These are phyloP conservation scores for Campoletis raptor DNA, from an alignment of 2,888 invertebrate species.

Conservation along the genomic window DNA sequence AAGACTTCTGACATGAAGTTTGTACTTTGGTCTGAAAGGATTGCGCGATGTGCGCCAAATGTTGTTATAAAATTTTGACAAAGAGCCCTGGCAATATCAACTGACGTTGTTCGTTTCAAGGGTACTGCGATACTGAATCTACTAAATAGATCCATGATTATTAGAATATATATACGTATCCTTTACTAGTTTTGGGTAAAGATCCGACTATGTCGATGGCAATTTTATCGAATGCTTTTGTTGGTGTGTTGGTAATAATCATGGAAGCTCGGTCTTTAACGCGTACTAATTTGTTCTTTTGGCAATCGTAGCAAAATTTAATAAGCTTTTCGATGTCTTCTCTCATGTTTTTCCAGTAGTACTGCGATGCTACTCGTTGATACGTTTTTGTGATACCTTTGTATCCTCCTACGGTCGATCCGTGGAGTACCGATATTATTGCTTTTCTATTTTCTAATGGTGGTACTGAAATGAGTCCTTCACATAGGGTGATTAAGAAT, in stretches of 20 bases:
- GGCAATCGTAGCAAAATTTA: conserved; percentile 56
- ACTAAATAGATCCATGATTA: conserved; percentile 29
- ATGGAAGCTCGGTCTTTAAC: conserved; percentile 42
- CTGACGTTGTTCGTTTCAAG: background rate
- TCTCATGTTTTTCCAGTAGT: conserved; percentile 66
- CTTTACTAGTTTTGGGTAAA: too few species aligned
- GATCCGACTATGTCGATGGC: too few species aligned
- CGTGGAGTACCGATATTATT: conserved; percentile 53
- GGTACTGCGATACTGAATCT: background rate
- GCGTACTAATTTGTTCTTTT: conserved; percentile 59
- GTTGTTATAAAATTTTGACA: too few species aligned
- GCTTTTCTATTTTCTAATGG: conserved; percentile 19
- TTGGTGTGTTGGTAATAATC: conserved; percentile 44
- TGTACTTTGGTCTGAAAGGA: background rate
- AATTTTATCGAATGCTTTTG: too few species aligned
- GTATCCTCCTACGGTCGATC: conserved; percentile 52
- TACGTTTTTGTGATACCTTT: conserved; percentile 11
- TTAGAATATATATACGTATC: conserved; percentile 54
- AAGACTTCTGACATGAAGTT: conserved; percentile 28
- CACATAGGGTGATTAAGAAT: conserved; percentile 21
- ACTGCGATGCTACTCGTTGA: conserved; percentile 48
- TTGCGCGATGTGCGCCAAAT: too few species aligned
- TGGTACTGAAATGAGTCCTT: conserved; percentile 26
- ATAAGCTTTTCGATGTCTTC: conserved; percentile 60
- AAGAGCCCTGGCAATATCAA: too few species aligned